Evolutionary conservation across 1,140 invertebrate genomes (phyloP).

Genomic region (Zaprionus kolodkinae): DNA sequence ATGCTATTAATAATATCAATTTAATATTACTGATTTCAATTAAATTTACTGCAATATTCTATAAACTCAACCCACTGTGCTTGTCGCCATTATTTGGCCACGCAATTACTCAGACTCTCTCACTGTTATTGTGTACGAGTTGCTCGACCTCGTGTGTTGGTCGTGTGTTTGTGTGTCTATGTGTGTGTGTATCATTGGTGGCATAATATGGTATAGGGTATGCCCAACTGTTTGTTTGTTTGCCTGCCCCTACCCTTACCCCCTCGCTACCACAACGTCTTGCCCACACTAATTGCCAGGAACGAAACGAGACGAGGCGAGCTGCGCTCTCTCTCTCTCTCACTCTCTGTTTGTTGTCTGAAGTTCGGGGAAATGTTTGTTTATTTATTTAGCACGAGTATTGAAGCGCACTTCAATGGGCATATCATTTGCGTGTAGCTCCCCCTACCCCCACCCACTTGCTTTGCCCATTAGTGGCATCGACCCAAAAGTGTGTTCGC

Average conservation of each 20-base stretch:
- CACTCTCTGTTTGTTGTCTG: slow-evolving; percentile 14
- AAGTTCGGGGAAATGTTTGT: slow-evolving; percentile 30
- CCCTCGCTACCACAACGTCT: neutral
- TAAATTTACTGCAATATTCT: neutral
- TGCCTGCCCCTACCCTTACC: neutral
- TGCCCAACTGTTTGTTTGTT: slow-evolving; percentile 21
- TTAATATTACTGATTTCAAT: neutral
- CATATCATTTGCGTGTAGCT: slow-evolving; percentile 61
- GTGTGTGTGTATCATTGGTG: slow-evolving; percentile 21
- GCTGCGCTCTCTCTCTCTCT: neutral
- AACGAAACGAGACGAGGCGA: neutral
- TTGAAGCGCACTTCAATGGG: slow-evolving; percentile 62
- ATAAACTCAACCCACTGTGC: slow-evolving; percentile 4
- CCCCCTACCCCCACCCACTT: neutral
- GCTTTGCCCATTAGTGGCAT: slow-evolving; percentile 15
- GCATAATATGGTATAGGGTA: slow-evolving; percentile 22
- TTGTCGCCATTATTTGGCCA: slow-evolving; percentile 11
- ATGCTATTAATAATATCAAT: neutral
- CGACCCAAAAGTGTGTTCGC: slow-evolving; percentile 17
- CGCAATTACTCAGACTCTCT: slow-evolving; percentile 18
- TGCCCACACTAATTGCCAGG: slow-evolving; percentile 34
- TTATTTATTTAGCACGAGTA: slow-evolving; percentile 45
- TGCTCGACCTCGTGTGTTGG: slow-evolving; percentile 7
- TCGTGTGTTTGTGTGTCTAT: neutral
- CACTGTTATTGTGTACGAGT: neutral